Evolutionary conservation across 2,797 vertebrate species (phyloP).

Genomic region (Numenius phaeopus): DNA sequence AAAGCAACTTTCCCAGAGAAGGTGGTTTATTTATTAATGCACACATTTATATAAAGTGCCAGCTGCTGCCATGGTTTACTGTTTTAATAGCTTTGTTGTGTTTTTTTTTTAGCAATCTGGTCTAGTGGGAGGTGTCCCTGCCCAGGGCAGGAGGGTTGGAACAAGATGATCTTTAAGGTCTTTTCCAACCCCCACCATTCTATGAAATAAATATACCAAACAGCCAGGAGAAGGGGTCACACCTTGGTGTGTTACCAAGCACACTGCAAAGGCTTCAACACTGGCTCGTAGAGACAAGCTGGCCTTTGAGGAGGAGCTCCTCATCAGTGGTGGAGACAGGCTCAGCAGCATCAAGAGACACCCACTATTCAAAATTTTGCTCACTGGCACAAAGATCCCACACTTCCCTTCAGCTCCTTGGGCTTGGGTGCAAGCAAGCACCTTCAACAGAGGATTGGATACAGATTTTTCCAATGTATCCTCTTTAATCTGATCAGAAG

Average conservation of each 20-base stretch:
- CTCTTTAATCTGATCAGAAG: background rate
- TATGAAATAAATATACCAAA: background rate
- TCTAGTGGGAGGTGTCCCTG: too few relatives aligned
- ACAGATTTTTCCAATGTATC: background rate
- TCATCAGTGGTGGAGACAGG: background rate
- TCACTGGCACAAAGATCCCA: rapidly evolving
- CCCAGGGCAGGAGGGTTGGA: too few relatives aligned
- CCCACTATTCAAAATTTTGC: background rate
- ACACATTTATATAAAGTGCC: background rate
- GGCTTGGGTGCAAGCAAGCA: background rate
- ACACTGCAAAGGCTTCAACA: background rate
- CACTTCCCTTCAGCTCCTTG: too few relatives aligned
- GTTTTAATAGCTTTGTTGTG: background rate
- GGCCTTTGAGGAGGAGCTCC: background rate
- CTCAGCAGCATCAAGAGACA: background rate
- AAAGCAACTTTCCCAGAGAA: background rate
- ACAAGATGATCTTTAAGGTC: too few relatives aligned
- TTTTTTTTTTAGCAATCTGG: background rate
- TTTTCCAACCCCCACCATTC: too few relatives aligned
- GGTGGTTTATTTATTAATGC: background rate
- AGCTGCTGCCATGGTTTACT: background rate
- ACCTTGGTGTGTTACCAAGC: rapidly evolving
- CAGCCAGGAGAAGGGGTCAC: background rate
- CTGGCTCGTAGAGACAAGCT: rapidly evolving
- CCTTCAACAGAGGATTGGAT: rapidly evolving